A percentile compares a stretch with the other conserved stretches of the same genome.
Conservation (phyloP, 2,888 invertebrate species). For the Cremastobaeus sp. region DNA sequence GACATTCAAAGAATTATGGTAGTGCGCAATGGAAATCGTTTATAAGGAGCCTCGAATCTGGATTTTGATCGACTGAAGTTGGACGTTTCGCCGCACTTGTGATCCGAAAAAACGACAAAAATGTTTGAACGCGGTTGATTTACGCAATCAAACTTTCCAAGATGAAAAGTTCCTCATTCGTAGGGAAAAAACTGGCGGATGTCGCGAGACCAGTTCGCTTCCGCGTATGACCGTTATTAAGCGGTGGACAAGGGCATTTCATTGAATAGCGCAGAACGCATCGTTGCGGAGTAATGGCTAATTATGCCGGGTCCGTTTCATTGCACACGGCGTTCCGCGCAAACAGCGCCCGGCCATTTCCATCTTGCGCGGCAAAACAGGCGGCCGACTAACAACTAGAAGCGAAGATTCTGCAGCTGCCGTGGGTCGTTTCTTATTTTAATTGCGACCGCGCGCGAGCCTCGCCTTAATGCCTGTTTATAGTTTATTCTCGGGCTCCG, state of each 20-base stretch:
- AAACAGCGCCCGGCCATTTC: constrained; percentile 51
- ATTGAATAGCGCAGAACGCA: constrained; percentile 48
- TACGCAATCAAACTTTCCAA: constrained; percentile 30
- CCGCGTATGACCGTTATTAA: constrained; percentile 52
- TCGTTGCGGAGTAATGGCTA: constrained; percentile 53
- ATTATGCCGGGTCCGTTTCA: constrained; percentile 53
- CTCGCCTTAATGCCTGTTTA: constrained; percentile 60
- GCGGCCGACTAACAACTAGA: constrained; percentile 54
- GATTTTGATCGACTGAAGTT: too few relatives aligned
- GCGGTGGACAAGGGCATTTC: constrained; percentile 44
- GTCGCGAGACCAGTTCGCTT: constrained; percentile 39
- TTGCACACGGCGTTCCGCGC: constrained; percentile 37
- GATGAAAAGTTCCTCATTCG: constrained; percentile 31
- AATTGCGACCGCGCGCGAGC: constrained; percentile 60
- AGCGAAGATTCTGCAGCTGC: constrained; percentile 61
- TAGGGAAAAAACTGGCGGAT: constrained; percentile 34
- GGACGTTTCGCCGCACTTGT: too few relatives aligned
- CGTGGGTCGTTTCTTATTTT: constrained; percentile 61
- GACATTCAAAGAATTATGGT: too few relatives aligned
- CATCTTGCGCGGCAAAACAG: constrained; percentile 48
- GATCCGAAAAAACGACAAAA: too few relatives aligned
- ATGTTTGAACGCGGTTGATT: not conserved
- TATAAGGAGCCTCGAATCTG: too few relatives aligned
- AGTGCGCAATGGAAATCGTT: too few relatives aligned
- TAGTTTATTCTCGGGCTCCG: constrained; percentile 48